Conservation (phyloP, 2,797 vertebrate genomes). For the Tragopan temminckii region DNA sequence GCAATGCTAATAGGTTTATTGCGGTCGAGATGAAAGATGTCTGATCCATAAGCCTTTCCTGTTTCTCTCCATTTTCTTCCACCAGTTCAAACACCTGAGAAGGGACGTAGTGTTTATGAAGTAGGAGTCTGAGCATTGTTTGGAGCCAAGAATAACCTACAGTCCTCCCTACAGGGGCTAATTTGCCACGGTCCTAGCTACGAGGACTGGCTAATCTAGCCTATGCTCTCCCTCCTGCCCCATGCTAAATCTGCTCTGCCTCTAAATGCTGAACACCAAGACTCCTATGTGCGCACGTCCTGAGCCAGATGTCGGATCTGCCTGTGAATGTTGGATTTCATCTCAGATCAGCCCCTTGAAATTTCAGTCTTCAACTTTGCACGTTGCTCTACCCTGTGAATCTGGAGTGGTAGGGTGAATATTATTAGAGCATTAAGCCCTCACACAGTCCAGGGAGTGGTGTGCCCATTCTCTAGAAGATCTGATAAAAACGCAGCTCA, state of each 20-base stretch:
- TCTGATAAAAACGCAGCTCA: slow-evolving; percentile 42
- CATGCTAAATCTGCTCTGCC: background rate
- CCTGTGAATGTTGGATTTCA: background rate
- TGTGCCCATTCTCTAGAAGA: background rate
- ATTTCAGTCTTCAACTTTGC: background rate
- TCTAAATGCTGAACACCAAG: slow-evolving; percentile 16
- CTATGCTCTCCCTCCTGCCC: background rate
- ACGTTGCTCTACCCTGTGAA: background rate
- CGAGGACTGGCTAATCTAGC: background rate
- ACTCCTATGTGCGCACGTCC: background rate
- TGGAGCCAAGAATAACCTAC: background rate
- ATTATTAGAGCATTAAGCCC: slow-evolving; percentile 16
- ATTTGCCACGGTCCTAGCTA: background rate
- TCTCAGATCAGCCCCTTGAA: background rate
- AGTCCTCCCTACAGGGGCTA: background rate
- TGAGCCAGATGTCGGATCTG: background rate
- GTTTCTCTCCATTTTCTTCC: background rate
- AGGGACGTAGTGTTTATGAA: background rate
- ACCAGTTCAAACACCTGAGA: background rate
- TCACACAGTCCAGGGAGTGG: background rate
- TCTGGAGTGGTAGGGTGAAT: background rate
- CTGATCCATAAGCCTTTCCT: background rate
- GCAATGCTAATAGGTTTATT: background rate
- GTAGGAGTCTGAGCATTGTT: background rate
- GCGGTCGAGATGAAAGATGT: slow-evolving; percentile 3